A percentile compares a stretch with the other conserved stretches of the same genome.
Conservation (phyloP, 1,140 invertebrate species). For the Ylistrum balloti region DNA sequence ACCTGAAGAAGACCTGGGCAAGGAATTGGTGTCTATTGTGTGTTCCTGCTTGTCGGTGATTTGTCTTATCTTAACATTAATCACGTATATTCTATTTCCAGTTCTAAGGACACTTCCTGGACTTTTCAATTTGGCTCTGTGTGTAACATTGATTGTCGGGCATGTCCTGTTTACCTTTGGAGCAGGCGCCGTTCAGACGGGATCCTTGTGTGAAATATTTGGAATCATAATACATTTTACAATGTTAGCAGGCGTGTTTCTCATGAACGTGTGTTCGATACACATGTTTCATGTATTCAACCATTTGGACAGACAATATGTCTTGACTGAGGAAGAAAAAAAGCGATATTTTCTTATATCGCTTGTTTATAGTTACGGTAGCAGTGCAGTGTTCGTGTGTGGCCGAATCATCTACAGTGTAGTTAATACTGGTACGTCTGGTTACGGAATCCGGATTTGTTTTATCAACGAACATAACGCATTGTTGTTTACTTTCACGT, state of each 20-base stretch:
- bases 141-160: slow-evolving; percentile 44
- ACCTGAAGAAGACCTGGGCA: background rate
- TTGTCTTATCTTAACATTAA: slow-evolving; percentile 50
- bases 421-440: background rate
- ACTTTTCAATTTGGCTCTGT: slow-evolving; percentile 48
- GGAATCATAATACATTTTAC: slow-evolving; percentile 56
- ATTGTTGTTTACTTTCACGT: slow-evolving; percentile 25
- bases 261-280: slow-evolving; percentile 58
- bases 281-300: slow-evolving; percentile 59
- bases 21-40: slow-evolving; percentile 38
- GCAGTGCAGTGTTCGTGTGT: slow-evolving; percentile 19
- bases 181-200: background rate
- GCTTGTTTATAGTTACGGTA: slow-evolving; percentile 31
- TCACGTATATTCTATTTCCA: slow-evolving; percentile 48
- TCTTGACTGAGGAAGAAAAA: background rate
- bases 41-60: slow-evolving; percentile 52
- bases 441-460: slow-evolving; percentile 55
- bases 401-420: background rate
- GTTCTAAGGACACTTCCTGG: slow-evolving; percentile 55
- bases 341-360: background rate
- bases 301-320: background rate
- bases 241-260: slow-evolving; percentile 48
- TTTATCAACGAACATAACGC: slow-evolving; percentile 45
- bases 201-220: slow-evolving; percentile 41
- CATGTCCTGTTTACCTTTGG: slow-evolving; percentile 54